Percentiles rank a stretch among this genome's conserved stretches.
Conservation (phyloP, 2,888 invertebrate species). For the Dynastes maya region DNA sequence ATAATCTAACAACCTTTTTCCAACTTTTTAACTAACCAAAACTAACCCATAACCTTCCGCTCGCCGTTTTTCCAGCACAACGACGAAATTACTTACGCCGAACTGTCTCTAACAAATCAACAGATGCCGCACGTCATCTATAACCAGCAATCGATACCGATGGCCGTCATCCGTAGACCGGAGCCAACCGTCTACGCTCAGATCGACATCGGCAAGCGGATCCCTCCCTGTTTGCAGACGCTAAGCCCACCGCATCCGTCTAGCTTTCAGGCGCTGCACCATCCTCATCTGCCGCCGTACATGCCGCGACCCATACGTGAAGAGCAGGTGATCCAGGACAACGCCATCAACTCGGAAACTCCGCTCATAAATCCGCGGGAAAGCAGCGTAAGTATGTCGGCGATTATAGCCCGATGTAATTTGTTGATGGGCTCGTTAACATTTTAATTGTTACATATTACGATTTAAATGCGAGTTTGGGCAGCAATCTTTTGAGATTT, state of each 20-base stretch:
- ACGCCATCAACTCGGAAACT: constrained; percentile 66
- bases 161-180: constrained; percentile 69
- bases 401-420: background rate
- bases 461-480: too few relatives aligned
- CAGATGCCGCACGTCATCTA: constrained; percentile 70
- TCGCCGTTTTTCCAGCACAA: constrained; percentile 62
- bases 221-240: constrained; percentile 55
- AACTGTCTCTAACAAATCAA: constrained; percentile 70
- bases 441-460: too few relatives aligned
- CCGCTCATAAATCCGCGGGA: constrained; percentile 67
- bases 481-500: too few relatives aligned
- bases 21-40: too few relatives aligned
- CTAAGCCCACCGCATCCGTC: constrained; percentile 68
- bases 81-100: constrained; percentile 75
- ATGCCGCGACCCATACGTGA: constrained; percentile 64
- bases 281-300: constrained; percentile 67
- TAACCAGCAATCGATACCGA: constrained; percentile 68
- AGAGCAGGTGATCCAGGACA: constrained; percentile 64
- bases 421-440: too few relatives aligned
- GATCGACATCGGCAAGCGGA: constrained; percentile 70
- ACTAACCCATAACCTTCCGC: background rate
- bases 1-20: too few relatives aligned
- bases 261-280: constrained; percentile 68
- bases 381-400: constrained; percentile 64
- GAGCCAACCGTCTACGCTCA: constrained; percentile 75